Conservation (phyloP, 2,888 invertebrate genomes). For the Drosophila vallismaia region DNA sequence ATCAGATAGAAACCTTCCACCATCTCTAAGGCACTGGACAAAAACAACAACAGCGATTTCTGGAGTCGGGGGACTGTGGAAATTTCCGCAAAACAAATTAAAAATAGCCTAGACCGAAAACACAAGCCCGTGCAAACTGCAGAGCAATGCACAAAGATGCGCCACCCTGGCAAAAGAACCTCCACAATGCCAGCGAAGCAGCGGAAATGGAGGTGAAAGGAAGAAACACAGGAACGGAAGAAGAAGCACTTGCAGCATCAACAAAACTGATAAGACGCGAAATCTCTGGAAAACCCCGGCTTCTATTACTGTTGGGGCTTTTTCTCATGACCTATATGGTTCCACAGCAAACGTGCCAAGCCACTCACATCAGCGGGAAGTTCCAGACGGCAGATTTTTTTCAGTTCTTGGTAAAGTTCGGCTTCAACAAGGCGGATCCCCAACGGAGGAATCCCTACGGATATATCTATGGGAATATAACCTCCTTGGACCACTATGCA, state of each 20-base stretch:
- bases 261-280: conserved; percentile 24
- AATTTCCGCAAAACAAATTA: conserved; percentile 43
- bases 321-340: conserved; percentile 11
- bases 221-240: neutral
- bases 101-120: conserved; percentile 24
- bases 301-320: conserved; percentile 37
- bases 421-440: conserved; percentile 97
- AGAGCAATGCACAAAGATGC: conserved; percentile 72
- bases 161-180: conserved; percentile 65
- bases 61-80: conserved; percentile 24
- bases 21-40: conserved; percentile 2
- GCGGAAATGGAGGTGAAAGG: conserved; percentile 10
- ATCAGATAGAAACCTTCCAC: neutral
- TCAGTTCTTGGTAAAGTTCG: conserved; percentile 96
- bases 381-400: conserved; percentile 91
- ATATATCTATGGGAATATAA: conserved; percentile 98
- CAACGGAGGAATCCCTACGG: conserved; percentile 93
- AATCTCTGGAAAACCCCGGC: conserved; percentile 27
- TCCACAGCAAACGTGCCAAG: conserved; percentile 33
- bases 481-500: conserved; percentile 87
- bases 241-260: conserved; percentile 4
- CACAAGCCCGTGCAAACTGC: conserved; percentile 39
- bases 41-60: conserved; percentile 23
- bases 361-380: conserved; percentile 87
- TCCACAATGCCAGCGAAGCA: conserved; percentile 54